A percentile compares a stretch with the other conserved stretches of the same genome.
These are phyloP conservation scores for Melieria picta DNA, from an alignment of 2,888 invertebrate genomes.

Conservation along the genomic window DNA sequence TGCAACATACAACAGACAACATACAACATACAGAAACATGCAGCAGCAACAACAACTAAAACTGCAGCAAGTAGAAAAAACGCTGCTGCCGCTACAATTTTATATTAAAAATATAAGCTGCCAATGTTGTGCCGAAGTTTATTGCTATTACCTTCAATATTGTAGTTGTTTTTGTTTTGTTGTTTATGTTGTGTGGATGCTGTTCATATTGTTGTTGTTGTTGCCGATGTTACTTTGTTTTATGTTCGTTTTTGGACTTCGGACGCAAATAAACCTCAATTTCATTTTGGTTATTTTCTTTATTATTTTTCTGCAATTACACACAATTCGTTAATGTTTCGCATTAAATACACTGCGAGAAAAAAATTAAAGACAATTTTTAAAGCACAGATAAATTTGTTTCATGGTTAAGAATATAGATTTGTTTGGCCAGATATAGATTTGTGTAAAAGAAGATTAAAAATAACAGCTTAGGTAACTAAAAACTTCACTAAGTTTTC, in stretches of 20 bases:
- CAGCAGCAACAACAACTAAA: too few species aligned
- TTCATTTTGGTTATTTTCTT: constrained; percentile 46
- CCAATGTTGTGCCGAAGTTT: constrained; percentile 8
- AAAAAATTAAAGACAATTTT: background rate
- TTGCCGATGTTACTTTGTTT: constrained; percentile 6
- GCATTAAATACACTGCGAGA: constrained; percentile 52
- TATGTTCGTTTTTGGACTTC: background rate
- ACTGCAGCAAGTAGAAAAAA: too few species aligned
- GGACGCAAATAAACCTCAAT: constrained; percentile 46
- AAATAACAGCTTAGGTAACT: too few species aligned
- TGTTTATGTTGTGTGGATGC: background rate
- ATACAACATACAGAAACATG: too few species aligned
- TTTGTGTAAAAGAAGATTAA: too few species aligned
- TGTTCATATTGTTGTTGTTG: constrained; percentile 9
- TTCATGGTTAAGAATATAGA: constrained; percentile 11
- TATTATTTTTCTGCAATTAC: constrained; percentile 39
- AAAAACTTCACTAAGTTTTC: too few species aligned
- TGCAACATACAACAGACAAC: too few species aligned
- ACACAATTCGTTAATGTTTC: constrained; percentile 55
- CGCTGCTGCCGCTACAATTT: background rate
- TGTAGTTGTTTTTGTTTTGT: background rate
- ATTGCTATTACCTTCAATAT: background rate
- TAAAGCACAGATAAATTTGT: constrained; percentile 52
- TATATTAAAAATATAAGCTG: constrained; percentile 28
- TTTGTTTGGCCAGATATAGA: too few species aligned